Base-by-base conservation (phyloP, 2,888 invertebrate species). In the Zelleria hepariella region DNA sequence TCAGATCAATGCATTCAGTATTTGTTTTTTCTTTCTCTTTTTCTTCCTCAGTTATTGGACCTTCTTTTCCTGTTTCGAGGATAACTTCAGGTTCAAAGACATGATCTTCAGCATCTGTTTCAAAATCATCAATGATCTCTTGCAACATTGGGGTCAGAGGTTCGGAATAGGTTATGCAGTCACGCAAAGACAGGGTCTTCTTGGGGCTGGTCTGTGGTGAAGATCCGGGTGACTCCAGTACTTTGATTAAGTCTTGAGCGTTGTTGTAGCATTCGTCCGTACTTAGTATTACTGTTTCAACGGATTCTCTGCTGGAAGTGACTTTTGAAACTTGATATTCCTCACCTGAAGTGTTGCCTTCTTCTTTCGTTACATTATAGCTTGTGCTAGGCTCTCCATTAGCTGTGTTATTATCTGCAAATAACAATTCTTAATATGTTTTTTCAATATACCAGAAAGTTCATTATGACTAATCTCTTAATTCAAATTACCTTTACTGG, bases 211-310 rank as follows among this genome's bases (percentile, higher is more conserved):
- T 20, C 42, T 53, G 48, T 55, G 47, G 48, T 6, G n/a, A 56
- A 47, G 47, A 20, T 7, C 10, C 57, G 52, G 54, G 59, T 18
- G 57, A 47, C n/a, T 52, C 57, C 18, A 52, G 15, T 18, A 74
- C 70, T 65, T 79, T 79, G 52, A 78, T 65, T 7, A 70, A 80
- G 20, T 82, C 82, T 62, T 82, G 79, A 60, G 75, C 76, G 59
- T 70, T 77, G 62, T 80, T 74, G 66, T 78, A 78, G 64, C 74
- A 80, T 27, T 69, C 71, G 25, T 48, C 25, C 8, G 47, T 52
- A 47, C 80, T 81, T 61, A 83, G 65, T 60, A 86, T 73, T 27
- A 82, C 67, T 53, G 85, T 86, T 47, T 87, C 87, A 62, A 77
- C 77, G 58, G 87, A 86, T 62, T 78, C 78, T 77, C 84, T 81